Percentiles rank a stretch among this genome's conserved stretches.
These are phyloP conservation scores for Drosophila recens DNA, from an alignment of 2,888 invertebrate genomes.

Conservation along the genomic window DNA sequence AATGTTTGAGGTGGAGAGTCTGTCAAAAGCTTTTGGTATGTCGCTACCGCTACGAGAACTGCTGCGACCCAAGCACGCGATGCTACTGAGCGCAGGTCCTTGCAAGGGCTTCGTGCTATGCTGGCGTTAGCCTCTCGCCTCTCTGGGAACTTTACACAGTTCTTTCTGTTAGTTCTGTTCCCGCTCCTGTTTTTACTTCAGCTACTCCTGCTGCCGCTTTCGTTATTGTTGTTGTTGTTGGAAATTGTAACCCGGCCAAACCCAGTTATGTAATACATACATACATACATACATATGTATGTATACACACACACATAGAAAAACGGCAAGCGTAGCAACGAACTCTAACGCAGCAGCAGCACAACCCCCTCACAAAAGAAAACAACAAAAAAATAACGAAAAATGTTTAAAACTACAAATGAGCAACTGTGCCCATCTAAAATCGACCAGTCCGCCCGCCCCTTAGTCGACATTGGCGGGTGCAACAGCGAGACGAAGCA, in stretches of 20 bases:
- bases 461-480: conserved; percentile 5
- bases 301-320: conserved; percentile 22
- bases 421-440: conserved; percentile 57
- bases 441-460: conserved; percentile 22
- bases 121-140: conserved; percentile 27
- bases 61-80: conserved; percentile 76
- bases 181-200: conserved; percentile 19
- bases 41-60: conserved; percentile 62
- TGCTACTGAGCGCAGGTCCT: conserved; percentile 77
- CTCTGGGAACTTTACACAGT: background rate
- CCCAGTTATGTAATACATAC: conserved; percentile 79
- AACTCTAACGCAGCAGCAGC: conserved; percentile 30
- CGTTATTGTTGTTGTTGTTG: conserved; percentile 26
- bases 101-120: conserved; percentile 49
- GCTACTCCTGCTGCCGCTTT: conserved; percentile 24
- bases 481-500: conserved; percentile 46
- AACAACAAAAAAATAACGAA: conserved; percentile 2
- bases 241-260: conserved; percentile 70
- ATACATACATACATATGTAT: conserved; percentile 31
- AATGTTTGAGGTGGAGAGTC: conserved; percentile 18
- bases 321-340: conserved; percentile 19
- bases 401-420: conserved; percentile 58
- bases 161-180: conserved; percentile 1
- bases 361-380: conserved; percentile 42
- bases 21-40: conserved; percentile 45